Percentiles rank a stretch among this genome's conserved stretches.
Evolutionary conservation across 1,140 invertebrate genomes (phyloP).

Genomic region (Formica exsecta): DNA sequence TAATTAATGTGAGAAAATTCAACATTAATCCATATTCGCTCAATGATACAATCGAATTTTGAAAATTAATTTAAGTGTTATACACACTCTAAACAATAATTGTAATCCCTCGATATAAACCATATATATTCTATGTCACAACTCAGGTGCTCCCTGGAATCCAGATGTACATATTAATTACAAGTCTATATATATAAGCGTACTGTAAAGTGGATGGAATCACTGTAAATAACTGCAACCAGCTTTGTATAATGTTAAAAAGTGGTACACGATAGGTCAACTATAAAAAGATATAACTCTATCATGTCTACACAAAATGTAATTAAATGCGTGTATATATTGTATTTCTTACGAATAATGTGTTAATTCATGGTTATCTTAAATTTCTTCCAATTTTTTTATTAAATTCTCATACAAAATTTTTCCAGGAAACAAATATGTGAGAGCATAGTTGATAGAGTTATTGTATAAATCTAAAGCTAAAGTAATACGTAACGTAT

Average conservation of each 20-base stretch:
- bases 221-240: constrained; percentile 46
- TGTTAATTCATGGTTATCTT: not conserved
- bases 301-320: not conserved
- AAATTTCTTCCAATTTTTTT: not conserved
- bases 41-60: constrained; percentile 58
- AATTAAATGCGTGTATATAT: not conserved
- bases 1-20: constrained; percentile 14
- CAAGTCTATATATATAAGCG: constrained; percentile 1
- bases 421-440: not conserved
- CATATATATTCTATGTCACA: constrained; percentile 21
- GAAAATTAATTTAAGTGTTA: constrained; percentile 1
- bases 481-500: not conserved
- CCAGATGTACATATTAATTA: constrained; percentile 64
- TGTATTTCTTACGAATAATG: not conserved
- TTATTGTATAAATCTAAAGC: not conserved
- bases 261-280: constrained; percentile 44
- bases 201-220: constrained; percentile 63
- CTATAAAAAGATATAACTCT: not conserved
- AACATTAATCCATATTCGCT: constrained; percentile 2
- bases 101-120: not conserved
- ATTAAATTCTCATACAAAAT: not conserved
- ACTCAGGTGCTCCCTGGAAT: constrained; percentile 49
- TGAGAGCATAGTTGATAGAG: not conserved
- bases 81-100: not conserved
- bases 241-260: constrained; percentile 46